A percentile compares a stretch with the other conserved stretches of the same genome.
Evolutionary conservation across 2,888 invertebrate species (phyloP).

Genomic region (Ornithoptera alexandrae): DNA sequence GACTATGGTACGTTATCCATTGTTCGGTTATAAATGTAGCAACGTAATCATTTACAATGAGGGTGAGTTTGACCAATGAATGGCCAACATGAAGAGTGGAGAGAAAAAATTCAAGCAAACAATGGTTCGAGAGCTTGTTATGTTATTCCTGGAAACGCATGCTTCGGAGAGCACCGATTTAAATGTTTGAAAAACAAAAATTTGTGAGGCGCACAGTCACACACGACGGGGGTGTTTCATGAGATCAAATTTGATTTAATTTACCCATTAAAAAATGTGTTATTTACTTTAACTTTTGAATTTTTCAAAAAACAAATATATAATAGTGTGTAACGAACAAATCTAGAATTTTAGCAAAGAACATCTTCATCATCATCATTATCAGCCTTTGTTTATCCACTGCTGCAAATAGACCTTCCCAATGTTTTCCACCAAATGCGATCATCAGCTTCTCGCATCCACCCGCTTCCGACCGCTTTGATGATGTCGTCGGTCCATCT

Average conservation of each 20-base stretch:
- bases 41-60: slow-evolving; percentile 36
- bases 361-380: too few relatives aligned
- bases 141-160: slow-evolving; percentile 45
- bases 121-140: slow-evolving; percentile 23
- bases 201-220: background rate
- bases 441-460: too few relatives aligned
- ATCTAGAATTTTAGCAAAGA: too few relatives aligned
- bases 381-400: too few relatives aligned
- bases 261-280: too few relatives aligned
- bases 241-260: background rate
- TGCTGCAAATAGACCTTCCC: too few relatives aligned
- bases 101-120: slow-evolving; percentile 28
- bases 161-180: slow-evolving; percentile 44
- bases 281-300: too few relatives aligned
- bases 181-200: slow-evolving; percentile 42
- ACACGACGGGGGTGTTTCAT: slow-evolving; percentile 3
- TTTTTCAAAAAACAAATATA: too few relatives aligned
- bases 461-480: too few relatives aligned
- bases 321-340: background rate
- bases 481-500: too few relatives aligned
- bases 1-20: slow-evolving; percentile 29
- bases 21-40: slow-evolving; percentile 31
- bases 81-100: slow-evolving; percentile 23
- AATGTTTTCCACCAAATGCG: too few relatives aligned
- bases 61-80: slow-evolving; percentile 21